Conservation (phyloP, 2,888 invertebrate genomes). For the Agrochola lota region DNA sequence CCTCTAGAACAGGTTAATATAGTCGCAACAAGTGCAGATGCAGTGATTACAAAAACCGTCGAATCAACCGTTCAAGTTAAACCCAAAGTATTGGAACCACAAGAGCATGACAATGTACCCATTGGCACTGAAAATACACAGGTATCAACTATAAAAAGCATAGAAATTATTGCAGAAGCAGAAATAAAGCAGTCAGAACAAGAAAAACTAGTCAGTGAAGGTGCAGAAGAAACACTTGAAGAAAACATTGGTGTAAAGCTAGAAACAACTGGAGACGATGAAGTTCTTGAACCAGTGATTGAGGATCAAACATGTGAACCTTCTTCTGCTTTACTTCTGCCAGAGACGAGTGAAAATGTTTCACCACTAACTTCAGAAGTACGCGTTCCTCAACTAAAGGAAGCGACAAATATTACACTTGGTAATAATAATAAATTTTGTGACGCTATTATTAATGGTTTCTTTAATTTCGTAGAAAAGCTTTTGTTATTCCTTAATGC, state of each 20-base stretch:
- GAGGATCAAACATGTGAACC: background rate
- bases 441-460: constrained; percentile 24
- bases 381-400: background rate
- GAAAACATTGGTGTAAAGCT: background rate
- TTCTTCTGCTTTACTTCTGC: background rate
- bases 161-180: background rate
- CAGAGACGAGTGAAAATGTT: background rate
- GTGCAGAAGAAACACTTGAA: background rate
- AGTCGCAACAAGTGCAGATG: background rate
- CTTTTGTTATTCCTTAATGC: constrained; percentile 19
- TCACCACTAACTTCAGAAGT: constrained; percentile 2
- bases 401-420: constrained; percentile 4
- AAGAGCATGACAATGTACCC: background rate
- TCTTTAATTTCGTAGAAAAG: constrained; percentile 29
- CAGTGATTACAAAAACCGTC: background rate
- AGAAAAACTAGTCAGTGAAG: background rate
- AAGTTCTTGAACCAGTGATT: background rate
- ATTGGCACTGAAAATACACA: background rate
- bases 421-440: constrained; percentile 55
- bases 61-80: background rate
- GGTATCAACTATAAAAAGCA: background rate
- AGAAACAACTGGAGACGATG: background rate
- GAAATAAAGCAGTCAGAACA: background rate
- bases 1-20: background rate
- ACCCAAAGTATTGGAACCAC: background rate